Percentiles rank a stretch among this genome's conserved stretches.
These are phyloP conservation scores for Lepilemur ruficaudatus DNA, from an alignment of 2,797 vertebrate genomes.

Conservation along the genomic window DNA sequence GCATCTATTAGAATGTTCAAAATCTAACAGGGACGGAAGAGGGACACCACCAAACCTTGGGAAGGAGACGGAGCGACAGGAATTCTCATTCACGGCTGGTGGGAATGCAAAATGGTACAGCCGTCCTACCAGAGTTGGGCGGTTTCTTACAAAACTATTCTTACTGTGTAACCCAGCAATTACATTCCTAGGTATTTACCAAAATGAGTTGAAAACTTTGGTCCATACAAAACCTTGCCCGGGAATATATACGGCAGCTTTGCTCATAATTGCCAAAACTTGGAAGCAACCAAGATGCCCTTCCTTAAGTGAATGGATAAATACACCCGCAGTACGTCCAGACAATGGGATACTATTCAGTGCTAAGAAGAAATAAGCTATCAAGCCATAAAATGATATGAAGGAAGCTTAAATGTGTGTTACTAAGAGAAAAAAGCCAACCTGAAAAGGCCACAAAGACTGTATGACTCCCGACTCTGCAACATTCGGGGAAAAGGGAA, in stretches of 20 bases:
- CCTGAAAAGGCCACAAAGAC: neutral
- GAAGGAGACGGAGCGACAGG: neutral
- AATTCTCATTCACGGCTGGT: too few species aligned
- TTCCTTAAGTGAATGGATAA: neutral
- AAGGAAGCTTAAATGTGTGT: neutral
- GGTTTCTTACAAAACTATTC: neutral
- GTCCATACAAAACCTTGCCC: neutral
- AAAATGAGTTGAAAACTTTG: neutral
- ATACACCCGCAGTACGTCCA: neutral
- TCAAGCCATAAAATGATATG: neutral
- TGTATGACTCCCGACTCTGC: neutral
- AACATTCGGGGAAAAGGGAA: neutral
- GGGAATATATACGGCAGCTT: neutral
- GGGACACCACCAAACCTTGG: neutral
- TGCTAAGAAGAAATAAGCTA: neutral
- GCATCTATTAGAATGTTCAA: neutral
- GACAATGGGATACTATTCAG: neutral
- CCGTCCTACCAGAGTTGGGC: too few species aligned
- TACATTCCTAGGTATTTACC: neutral
- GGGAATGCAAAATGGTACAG: neutral
- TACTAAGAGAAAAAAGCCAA: neutral
- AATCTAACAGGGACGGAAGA: neutral
- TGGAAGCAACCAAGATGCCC: neutral
- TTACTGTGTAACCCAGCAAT: rapidly evolving
- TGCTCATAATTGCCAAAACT: neutral